A percentile compares a stretch with the other conserved stretches of the same genome.
These are phyloP conservation scores for Drosophila watanabei DNA, from an alignment of 1,140 invertebrate genomes.

Conservation along the genomic window DNA sequence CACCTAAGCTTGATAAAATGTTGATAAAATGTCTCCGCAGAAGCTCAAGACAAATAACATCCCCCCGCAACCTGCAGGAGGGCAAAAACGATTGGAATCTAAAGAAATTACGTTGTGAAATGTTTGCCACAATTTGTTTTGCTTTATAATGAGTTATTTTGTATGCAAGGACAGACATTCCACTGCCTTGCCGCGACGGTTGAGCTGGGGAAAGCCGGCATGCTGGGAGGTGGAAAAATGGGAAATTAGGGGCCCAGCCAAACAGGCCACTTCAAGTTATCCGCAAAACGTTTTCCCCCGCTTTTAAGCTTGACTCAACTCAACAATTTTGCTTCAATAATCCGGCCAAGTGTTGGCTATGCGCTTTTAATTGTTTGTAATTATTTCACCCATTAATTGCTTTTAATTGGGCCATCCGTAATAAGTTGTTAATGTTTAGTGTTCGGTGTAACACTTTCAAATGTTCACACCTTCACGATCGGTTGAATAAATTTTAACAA, in stretches of 20 bases:
- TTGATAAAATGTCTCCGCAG: slow-evolving; percentile 67
- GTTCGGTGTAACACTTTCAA: slow-evolving; percentile 26
- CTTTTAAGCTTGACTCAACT: background rate
- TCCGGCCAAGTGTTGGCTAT: slow-evolving; percentile 41
- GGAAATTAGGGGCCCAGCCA: background rate
- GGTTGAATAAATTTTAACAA: background rate
- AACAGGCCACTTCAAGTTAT: slow-evolving; percentile 23
- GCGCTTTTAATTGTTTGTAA: slow-evolving; percentile 65
- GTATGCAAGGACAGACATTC: slow-evolving; percentile 46
- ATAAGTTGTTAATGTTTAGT: slow-evolving; percentile 30
- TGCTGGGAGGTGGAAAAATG: slow-evolving; percentile 1
- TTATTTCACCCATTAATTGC: slow-evolving; percentile 54
- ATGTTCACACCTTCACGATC: slow-evolving; percentile 29
- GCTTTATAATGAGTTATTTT: slow-evolving; percentile 76
- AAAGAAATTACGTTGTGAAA: slow-evolving; percentile 68
- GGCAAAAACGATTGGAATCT: slow-evolving; percentile 54
- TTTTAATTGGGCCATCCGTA: slow-evolving; percentile 53
- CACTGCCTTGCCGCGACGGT: background rate
- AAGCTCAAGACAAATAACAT: slow-evolving; percentile 64
- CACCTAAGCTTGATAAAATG: slow-evolving; percentile 69
- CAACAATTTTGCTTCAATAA: slow-evolving; percentile 47
- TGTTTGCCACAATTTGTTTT: slow-evolving; percentile 77
- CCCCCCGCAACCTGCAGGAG: background rate
- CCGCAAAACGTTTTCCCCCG: background rate
- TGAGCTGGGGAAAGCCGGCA: background rate